Percentiles rank a stretch among this genome's conserved stretches.
Conservation (phyloP, 2,113 vertebrate species). For the Isurus oxyrinchus region DNA sequence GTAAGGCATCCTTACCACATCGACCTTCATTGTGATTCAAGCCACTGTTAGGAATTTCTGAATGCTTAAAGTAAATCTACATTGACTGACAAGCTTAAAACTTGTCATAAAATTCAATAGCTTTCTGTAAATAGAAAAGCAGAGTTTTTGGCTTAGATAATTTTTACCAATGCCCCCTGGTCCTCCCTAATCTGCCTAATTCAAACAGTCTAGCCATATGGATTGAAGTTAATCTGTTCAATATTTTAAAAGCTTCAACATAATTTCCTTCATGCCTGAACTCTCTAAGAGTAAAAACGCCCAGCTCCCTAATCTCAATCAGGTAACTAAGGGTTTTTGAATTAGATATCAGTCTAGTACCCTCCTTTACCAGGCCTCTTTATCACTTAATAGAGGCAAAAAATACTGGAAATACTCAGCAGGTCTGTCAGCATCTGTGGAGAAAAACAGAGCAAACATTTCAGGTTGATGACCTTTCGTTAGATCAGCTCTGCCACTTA, state of each 20-base stretch:
- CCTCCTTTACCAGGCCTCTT: background rate
- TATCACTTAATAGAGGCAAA: background rate
- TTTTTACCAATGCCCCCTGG: background rate
- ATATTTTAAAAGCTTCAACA: background rate
- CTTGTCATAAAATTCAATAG: background rate
- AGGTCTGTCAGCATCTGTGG: background rate
- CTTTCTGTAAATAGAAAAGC: too few species aligned
- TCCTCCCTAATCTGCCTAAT: background rate
- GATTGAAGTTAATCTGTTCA: background rate
- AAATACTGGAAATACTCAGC: background rate
- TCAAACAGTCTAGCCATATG: background rate
- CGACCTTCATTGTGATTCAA: background rate
- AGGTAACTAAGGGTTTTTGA: background rate
- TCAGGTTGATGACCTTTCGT: background rate
- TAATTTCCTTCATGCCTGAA: background rate
- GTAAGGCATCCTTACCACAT: background rate
- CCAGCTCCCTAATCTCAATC: background rate
- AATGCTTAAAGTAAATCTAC: background rate
- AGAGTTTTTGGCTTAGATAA: background rate
- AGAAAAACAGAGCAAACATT: background rate
- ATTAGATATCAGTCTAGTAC: background rate
- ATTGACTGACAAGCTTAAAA: background rate
- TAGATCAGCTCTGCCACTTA: background rate
- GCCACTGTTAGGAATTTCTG: background rate
- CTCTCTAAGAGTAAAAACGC: background rate